Percentiles rank a stretch among this genome's conserved stretches.
Evolutionary conservation across 2,888 invertebrate species (phyloP).

Genomic region (Leucoptera coffeella): DNA sequence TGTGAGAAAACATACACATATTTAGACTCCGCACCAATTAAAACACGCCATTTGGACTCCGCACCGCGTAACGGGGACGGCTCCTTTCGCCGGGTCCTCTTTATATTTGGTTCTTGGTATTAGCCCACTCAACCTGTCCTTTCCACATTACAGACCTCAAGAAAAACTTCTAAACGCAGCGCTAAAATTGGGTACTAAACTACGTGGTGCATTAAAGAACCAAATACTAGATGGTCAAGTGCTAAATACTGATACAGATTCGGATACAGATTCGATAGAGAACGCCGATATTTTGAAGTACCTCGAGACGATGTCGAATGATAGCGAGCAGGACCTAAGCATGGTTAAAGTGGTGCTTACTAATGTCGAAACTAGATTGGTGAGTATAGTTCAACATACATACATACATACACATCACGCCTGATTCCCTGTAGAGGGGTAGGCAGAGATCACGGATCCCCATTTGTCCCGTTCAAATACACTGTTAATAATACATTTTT

Average conservation of each 20-base stretch:
- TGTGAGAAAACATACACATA: no score
- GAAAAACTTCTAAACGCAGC: slow-evolving; percentile 19
- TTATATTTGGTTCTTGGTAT: no score
- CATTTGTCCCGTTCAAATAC: no score
- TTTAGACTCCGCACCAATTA: no score
- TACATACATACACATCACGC: slow-evolving; percentile 56
- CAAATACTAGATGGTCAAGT: slow-evolving; percentile 47
- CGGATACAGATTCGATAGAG: slow-evolving; percentile 19
- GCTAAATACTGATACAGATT: slow-evolving; percentile 12
- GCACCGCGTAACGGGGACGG: no score
- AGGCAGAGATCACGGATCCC: no score
- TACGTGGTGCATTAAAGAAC: slow-evolving; percentile 56
- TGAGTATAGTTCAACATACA: slow-evolving; percentile 19
- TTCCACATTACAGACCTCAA: slow-evolving; percentile 24
- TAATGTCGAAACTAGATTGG: slow-evolving; percentile 29
- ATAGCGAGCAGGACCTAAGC: slow-evolving; percentile 22
- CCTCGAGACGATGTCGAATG: slow-evolving; percentile 35
- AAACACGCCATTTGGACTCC: no score
- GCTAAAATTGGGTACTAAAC: slow-evolving; percentile 49
- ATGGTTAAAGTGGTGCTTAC: slow-evolving; percentile 37
- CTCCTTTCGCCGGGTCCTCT: no score
- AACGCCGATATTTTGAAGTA: slow-evolving; percentile 32
- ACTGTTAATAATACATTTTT: slow-evolving; percentile 48
- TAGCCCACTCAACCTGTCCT: no score
- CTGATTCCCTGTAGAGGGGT: no score